Conservation (phyloP, 2,113 vertebrate genomes). For the Menura novaehollandiae region DNA sequence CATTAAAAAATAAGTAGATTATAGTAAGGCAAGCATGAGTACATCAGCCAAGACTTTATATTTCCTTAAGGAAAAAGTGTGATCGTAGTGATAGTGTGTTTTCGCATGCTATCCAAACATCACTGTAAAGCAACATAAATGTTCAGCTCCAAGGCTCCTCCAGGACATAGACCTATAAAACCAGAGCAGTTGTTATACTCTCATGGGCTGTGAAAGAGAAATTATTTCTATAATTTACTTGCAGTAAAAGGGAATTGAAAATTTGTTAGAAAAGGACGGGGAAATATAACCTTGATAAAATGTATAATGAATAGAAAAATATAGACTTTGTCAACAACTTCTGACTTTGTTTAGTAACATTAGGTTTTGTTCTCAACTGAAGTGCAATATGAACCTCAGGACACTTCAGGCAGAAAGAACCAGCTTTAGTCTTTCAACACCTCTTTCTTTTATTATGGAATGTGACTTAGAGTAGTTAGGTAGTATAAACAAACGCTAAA, state of each 20-base stretch:
- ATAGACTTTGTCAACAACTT: neutral
- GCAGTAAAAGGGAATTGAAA: neutral
- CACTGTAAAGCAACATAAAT: neutral
- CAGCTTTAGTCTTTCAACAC: constrained; percentile 41
- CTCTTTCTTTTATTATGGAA: constrained; percentile 24
- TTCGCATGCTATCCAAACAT: neutral
- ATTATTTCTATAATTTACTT: neutral
- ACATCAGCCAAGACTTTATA: neutral
- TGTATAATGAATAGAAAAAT: neutral
- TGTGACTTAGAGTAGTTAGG: neutral
- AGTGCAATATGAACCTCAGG: neutral
- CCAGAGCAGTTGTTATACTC: neutral
- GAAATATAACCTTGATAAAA: neutral
- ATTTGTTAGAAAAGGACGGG: neutral
- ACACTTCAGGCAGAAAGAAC: neutral
- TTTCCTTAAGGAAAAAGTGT: neutral
- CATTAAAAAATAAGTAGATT: neutral
- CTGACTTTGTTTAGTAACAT: neutral
- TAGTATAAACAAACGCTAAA: constrained; percentile 37
- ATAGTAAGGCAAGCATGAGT: neutral
- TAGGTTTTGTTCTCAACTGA: neutral
- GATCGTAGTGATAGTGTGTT: neutral
- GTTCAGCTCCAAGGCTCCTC: neutral
- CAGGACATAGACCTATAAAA: neutral
- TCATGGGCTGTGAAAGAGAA: neutral